Conservation (phyloP, 2,888 invertebrate species). For the Clostera curtula region DNA sequence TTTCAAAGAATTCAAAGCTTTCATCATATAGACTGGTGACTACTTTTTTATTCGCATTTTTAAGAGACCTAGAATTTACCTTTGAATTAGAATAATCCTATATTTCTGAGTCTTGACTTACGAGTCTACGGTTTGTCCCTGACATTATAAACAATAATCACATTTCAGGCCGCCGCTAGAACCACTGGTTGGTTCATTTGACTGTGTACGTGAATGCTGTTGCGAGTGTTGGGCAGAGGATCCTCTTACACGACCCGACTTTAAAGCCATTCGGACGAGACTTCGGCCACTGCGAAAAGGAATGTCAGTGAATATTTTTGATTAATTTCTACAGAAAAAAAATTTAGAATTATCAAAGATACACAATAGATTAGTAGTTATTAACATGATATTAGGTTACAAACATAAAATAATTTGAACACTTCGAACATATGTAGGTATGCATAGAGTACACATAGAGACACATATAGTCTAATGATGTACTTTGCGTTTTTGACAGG, state of each 20-base stretch:
- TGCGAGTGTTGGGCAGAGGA: slow-evolving; percentile 92
- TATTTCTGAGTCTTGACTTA: not conserved
- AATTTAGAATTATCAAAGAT: too few species aligned
- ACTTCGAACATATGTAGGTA: not conserved
- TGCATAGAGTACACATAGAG: not conserved
- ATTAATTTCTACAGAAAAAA: too few species aligned
- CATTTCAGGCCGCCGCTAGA: slow-evolving; percentile 83
- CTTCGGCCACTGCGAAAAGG: slow-evolving; percentile 89
- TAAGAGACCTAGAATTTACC: too few species aligned
- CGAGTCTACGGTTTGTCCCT: not conserved
- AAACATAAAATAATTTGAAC: not conserved
- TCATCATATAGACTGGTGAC: too few species aligned
- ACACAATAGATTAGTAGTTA: too few species aligned
- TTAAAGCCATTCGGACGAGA: slow-evolving; percentile 85
- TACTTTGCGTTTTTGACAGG: slow-evolving; percentile 66
- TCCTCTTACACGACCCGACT: slow-evolving; percentile 87
- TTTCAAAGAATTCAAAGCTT: too few species aligned
- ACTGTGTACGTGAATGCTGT: slow-evolving; percentile 89
- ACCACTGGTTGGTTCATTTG: slow-evolving; percentile 85
- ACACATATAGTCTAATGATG: not conserved
- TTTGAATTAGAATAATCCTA: too few species aligned
- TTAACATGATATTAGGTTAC: not conserved
- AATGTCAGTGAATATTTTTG: slow-evolving; percentile 80
- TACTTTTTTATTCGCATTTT: too few species aligned
- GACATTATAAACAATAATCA: not conserved